These are phyloP conservation scores for Daboia siamensis DNA, from an alignment of 2,113 vertebrate species.

Conservation along the genomic window DNA sequence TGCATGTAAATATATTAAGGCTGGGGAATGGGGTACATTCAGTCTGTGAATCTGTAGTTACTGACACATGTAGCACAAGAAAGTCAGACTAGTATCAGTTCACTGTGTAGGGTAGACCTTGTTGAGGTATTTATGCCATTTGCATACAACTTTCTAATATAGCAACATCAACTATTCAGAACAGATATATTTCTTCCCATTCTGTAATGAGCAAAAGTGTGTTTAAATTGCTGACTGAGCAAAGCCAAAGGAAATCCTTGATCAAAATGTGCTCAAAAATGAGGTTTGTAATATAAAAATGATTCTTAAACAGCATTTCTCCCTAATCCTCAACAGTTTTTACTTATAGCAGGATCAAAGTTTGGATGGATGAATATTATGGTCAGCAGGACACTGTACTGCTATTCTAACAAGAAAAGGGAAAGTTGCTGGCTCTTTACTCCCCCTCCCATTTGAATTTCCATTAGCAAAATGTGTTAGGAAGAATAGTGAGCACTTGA, in stretches of 20 bases:
- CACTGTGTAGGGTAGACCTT: background rate
- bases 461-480: background rate
- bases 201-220: background rate
- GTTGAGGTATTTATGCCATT: background rate
- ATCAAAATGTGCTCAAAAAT: background rate
- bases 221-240: background rate
- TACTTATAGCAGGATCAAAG: background rate
- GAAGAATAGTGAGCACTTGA: background rate
- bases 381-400: background rate
- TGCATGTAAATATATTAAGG: background rate
- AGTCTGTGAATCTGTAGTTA: background rate
- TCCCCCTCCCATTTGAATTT: constrained; percentile 1
- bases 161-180: background rate
- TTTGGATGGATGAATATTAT: background rate
- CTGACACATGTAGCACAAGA: background rate
- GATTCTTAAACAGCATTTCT: background rate
- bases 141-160: background rate
- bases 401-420: background rate
- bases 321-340: background rate
- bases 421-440: background rate
- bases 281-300: constrained; percentile 14
- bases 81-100: background rate
- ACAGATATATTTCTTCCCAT: background rate
- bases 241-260: background rate
- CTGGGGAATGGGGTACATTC: background rate